Percentiles rank a stretch among this genome's conserved stretches.
These are phyloP conservation scores for Melanargia galathea DNA, from an alignment of 2,888 invertebrate species.

Conservation along the genomic window DNA sequence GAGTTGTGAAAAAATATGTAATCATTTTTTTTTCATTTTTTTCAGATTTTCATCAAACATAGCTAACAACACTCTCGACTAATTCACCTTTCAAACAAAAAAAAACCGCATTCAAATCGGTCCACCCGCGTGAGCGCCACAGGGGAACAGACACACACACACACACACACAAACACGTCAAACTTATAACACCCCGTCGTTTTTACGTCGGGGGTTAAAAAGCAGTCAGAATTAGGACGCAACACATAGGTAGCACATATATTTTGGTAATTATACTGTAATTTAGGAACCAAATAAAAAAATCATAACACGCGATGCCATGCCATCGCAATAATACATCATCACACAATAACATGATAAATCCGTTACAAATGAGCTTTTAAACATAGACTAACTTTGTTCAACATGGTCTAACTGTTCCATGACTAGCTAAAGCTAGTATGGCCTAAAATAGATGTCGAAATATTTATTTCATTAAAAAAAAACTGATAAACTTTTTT, in stretches of 20 bases:
- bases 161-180: no score
- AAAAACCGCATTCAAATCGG: no score
- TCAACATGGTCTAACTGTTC: neutral
- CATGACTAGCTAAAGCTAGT: neutral
- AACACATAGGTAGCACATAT: neutral
- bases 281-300: conserved; percentile 15
- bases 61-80: no score
- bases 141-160: no score
- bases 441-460: neutral
- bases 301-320: conserved; percentile 12
- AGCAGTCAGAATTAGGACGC: neutral
- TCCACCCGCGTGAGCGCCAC: no score
- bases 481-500: neutral
- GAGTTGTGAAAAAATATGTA: no score
- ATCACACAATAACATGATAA: conserved; percentile 22
- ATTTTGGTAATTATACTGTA: conserved; percentile 2
- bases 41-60: no score
- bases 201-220: no score
- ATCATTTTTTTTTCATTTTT: no score
- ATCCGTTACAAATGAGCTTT: conserved; percentile 28
- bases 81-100: no score
- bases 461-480: conserved; percentile 5
- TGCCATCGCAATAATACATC: conserved; percentile 8
- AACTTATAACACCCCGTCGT: no score
- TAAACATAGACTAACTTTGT: conserved; percentile 29